Evolutionary conservation across 1,140 invertebrate genomes (phyloP).

Genomic region (Radopholus similis): DNA sequence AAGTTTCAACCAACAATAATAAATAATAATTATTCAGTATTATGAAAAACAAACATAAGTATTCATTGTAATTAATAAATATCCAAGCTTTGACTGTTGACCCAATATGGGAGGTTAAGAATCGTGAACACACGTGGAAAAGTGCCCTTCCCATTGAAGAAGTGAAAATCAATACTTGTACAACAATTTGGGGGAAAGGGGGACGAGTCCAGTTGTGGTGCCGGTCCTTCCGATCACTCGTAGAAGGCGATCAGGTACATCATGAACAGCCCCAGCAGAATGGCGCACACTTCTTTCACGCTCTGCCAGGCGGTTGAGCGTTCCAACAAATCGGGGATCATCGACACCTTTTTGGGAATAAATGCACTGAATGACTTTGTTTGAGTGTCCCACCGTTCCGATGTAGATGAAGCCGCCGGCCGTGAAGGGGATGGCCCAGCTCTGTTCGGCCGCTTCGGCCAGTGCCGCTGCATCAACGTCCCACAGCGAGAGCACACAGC

Average conservation of each 20-base stretch:
- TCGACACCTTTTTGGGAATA: conserved; percentile 64
- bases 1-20: no score
- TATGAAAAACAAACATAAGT: no score
- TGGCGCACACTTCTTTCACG: conserved; percentile 48
- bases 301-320: conserved; percentile 47
- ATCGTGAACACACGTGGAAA: no score
- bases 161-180: no score
- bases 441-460: conserved; percentile 70
- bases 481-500: conserved; percentile 51
- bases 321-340: conserved; percentile 82
- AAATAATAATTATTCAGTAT: no score
- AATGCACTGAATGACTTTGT: background rate
- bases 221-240: conserved; percentile 42
- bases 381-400: no score
- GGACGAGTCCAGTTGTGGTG: no score
- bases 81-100: no score
- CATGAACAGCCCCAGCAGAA: conserved; percentile 45
- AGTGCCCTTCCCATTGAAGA: no score
- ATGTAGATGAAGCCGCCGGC: conserved; percentile 98
- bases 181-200: no score
- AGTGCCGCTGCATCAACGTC: conserved; percentile 47
- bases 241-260: conserved; percentile 59
- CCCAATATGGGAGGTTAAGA: no score
- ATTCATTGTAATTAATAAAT: no score
- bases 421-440: conserved; percentile 87